Conservation (phyloP, 2,888 invertebrate genomes). For the Rhopalosiphum nymphaeae region DNA sequence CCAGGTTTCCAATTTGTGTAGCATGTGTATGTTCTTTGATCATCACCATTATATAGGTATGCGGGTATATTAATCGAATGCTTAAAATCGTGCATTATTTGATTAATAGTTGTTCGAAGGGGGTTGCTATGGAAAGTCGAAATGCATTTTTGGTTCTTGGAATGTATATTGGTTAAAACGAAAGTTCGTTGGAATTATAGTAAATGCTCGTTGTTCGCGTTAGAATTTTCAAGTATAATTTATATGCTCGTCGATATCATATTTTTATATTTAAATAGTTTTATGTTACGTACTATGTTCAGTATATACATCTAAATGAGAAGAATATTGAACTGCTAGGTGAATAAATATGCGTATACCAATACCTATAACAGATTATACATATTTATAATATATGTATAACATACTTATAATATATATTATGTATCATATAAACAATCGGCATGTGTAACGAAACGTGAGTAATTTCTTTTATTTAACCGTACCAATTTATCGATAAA, state of each 20-base stretch:
- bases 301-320: background rate
- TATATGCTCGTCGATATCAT: background rate
- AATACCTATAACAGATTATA: too few species aligned
- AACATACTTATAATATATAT: background rate
- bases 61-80: background rate
- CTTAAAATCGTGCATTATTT: background rate
- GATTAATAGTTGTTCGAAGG: slow-evolving; percentile 30
- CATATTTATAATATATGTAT: background rate
- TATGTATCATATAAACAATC: background rate
- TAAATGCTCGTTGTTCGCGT: slow-evolving; percentile 18
- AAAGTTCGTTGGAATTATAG: background rate
- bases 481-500: background rate
- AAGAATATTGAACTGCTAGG: background rate
- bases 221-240: background rate
- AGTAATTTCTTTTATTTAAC: background rate
- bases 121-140: slow-evolving; percentile 51
- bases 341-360: background rate
- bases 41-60: background rate
- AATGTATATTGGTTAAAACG: background rate
- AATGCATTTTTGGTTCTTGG: slow-evolving; percentile 17
- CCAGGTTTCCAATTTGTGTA: background rate
- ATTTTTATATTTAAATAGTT: background rate
- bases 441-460: background rate
- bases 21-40: background rate
- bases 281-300: background rate